Conservation (phyloP, 2,888 invertebrate species). For the Iphiclides podalirius region DNA sequence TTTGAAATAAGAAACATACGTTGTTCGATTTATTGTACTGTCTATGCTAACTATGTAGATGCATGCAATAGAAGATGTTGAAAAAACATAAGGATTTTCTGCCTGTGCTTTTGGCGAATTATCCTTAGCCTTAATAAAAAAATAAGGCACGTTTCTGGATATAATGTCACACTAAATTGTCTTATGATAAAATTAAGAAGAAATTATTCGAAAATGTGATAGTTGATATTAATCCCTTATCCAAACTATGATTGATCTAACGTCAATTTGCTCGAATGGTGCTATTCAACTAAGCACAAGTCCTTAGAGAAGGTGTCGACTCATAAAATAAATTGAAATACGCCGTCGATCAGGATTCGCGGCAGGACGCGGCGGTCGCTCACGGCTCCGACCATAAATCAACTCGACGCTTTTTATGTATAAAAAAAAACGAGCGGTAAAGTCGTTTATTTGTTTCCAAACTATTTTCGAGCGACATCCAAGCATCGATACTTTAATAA, state of each 20-base stretch:
- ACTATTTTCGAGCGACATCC: constrained; percentile 64
- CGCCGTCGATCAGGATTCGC: constrained; percentile 70
- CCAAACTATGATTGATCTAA: constrained; percentile 24
- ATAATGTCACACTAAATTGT: no score
- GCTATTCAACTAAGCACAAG: constrained; percentile 42
- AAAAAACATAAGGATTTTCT: no score
- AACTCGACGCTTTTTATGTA: constrained; percentile 71
- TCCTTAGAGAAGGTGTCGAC: constrained; percentile 59
- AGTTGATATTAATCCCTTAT: constrained; percentile 7
- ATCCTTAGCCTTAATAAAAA: no score
- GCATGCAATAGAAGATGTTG: no score
- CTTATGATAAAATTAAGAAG: no score
- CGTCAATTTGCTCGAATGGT: constrained; percentile 18
- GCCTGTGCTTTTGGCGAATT: no score
- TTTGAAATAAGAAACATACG: no score
- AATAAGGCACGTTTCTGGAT: no score
- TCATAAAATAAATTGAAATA: constrained; percentile 76
- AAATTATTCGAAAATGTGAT: no score
- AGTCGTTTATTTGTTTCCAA: constrained; percentile 76
- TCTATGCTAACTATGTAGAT: no score
- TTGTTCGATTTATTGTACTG: no score
- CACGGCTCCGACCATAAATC: constrained; percentile 65
- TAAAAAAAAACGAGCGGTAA: constrained; percentile 54
- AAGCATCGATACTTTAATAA: constrained; percentile 60
- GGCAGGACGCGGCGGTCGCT: constrained; percentile 57